Evolutionary conservation across 2,888 invertebrate species (phyloP).

Genomic region (Sussaba pulchella): DNA sequence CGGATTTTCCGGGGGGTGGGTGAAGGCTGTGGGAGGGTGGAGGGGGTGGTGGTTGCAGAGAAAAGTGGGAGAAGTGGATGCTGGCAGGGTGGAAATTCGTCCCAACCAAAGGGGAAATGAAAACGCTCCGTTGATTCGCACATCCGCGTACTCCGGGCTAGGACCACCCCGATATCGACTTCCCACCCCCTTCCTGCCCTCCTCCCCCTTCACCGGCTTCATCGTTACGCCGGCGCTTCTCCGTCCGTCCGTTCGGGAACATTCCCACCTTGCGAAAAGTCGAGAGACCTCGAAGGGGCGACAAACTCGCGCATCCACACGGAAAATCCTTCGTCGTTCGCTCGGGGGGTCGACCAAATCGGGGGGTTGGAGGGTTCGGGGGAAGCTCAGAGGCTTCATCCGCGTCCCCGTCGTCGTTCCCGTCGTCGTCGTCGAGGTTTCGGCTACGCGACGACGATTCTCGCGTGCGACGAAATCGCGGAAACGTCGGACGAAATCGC

Average conservation of each 20-base stretch:
- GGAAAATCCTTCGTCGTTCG: constrained; percentile 65
- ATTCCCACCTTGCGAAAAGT: neutral
- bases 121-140: constrained; percentile 53
- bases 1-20: neutral
- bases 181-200: constrained; percentile 50
- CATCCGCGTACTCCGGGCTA: constrained; percentile 57
- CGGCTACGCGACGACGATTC: no score
- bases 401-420: no score
- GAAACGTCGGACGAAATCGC: constrained; percentile 15
- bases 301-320: constrained; percentile 57
- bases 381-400: no score
- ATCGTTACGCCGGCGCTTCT: constrained; percentile 79
- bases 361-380: constrained; percentile 47
- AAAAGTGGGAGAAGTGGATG: no score
- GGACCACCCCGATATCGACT: constrained; percentile 79
- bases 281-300: constrained; percentile 26
- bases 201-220: no score
- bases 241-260: constrained; percentile 29
- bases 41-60: neutral
- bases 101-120: constrained; percentile 14
- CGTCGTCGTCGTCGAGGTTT: no score
- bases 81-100: constrained; percentile 1
- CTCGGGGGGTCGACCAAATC: constrained; percentile 61
- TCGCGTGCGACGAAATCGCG: constrained; percentile 11
- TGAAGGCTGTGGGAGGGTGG: neutral